Percentiles rank a stretch among this genome's conserved stretches.
Conservation (phyloP, 2,113 vertebrate genomes). For the Coreoperca whiteheadi region DNA sequence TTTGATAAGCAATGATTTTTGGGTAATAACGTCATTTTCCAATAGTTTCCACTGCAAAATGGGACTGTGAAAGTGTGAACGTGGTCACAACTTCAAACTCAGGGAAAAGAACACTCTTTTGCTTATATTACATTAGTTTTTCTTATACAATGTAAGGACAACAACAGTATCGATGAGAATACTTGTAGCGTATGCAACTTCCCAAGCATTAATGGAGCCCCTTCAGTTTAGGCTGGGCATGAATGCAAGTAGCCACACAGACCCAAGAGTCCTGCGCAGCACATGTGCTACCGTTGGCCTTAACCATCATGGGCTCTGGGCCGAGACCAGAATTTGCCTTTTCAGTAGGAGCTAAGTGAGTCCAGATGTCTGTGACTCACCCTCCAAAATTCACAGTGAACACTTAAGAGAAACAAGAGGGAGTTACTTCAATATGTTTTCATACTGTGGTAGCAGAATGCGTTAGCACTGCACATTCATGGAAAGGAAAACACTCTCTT, state of each 20-base stretch:
- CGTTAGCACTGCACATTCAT: conserved; percentile 48
- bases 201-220: conserved; percentile 1
- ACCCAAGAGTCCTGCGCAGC: conserved; percentile 62
- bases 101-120: too few species aligned
- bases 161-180: background rate
- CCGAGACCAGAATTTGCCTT: conserved; percentile 57
- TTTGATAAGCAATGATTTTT: background rate
- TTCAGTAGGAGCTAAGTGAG: conserved; percentile 67
- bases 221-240: background rate
- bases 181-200: conserved; percentile 8
- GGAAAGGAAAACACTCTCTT: conserved; percentile 71
- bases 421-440: conserved; percentile 23
- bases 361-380: conserved; percentile 83
- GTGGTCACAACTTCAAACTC: background rate
- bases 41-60: background rate
- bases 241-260: conserved; percentile 39
- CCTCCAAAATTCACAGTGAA: conserved; percentile 57
- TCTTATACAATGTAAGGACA: background rate
- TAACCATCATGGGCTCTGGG: conserved; percentile 42
- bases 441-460: conserved; percentile 40
- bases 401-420: conserved; percentile 53
- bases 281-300: conserved; percentile 79
- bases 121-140: background rate
- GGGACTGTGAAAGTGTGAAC: background rate
- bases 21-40: too few species aligned